These are phyloP conservation scores for Drosophila mulleri DNA, from an alignment of 2,888 invertebrate species.

Conservation along the genomic window DNA sequence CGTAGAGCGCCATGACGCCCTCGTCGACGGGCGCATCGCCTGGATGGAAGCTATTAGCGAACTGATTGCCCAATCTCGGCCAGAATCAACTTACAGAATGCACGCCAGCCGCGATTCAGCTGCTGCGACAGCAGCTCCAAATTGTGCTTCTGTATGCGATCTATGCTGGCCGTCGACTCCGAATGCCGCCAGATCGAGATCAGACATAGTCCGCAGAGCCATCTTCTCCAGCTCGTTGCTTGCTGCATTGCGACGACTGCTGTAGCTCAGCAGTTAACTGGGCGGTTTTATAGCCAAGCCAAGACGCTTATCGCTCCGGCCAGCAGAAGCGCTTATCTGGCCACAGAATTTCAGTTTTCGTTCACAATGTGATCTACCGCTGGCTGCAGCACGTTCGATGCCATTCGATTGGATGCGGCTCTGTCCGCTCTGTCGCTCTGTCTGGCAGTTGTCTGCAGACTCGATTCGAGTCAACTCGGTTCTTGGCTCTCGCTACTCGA, in stretches of 20 bases:
- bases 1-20: constrained; percentile 78
- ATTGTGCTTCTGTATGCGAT: constrained; percentile 72
- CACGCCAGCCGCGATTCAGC: constrained; percentile 73
- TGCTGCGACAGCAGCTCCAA: constrained; percentile 67
- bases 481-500: neutral
- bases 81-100: constrained; percentile 73
- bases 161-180: constrained; percentile 38
- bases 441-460: constrained; percentile 42
- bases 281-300: constrained; percentile 61
- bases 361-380: constrained; percentile 13
- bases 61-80: neutral
- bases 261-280: constrained; percentile 8
- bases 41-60: constrained; percentile 23
- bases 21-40: constrained; percentile 82
- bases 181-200: constrained; percentile 1
- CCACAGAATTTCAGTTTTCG: constrained; percentile 25
- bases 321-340: constrained; percentile 20
- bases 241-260: constrained; percentile 26
- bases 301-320: constrained; percentile 19
- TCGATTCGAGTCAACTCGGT: neutral
- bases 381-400: constrained; percentile 42
- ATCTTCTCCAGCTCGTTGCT: constrained; percentile 13
- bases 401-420: constrained; percentile 30
- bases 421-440: constrained; percentile 6
- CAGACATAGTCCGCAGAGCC: neutral